Percentiles rank a stretch among this genome's conserved stretches.
phyloP scores from a whole-genome alignment of 1,140 invertebrate species.

The Procambarus virginalis region DNA sequence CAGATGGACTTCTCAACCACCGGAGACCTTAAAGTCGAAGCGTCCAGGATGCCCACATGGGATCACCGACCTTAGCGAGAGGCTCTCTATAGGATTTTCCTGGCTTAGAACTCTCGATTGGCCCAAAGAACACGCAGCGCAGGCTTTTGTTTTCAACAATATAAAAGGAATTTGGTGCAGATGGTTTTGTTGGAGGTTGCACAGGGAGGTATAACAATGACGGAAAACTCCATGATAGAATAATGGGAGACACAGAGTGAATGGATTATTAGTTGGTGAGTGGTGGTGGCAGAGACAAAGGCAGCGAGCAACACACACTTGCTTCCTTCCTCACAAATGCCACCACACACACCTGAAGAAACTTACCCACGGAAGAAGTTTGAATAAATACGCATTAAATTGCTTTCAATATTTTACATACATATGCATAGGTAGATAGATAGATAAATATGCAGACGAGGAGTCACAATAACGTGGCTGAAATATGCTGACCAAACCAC shows the following conservation, averaged over 20 bases:
- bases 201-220: slow-evolving; percentile 26
- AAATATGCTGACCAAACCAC: too few species aligned
- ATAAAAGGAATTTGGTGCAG: slow-evolving; percentile 55
- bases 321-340: background rate
- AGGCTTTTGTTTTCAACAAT: slow-evolving; percentile 49
- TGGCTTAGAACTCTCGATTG: slow-evolving; percentile 32
- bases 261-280: background rate
- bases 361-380: background rate
- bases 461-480: too few species aligned
- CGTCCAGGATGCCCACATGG: background rate
- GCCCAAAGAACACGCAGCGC: slow-evolving; percentile 35
- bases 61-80: slow-evolving; percentile 29
- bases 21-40: slow-evolving; percentile 1
- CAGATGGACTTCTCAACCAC: background rate
- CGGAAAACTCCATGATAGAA: slow-evolving; percentile 48
- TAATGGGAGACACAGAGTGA: slow-evolving; percentile 34
- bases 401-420: too few species aligned
- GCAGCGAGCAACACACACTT: background rate
- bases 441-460: too few species aligned
- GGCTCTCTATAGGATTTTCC: slow-evolving; percentile 1
- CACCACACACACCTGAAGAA: background rate
- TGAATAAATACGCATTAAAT: background rate
- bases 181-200: slow-evolving; percentile 40
- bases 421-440: too few species aligned
- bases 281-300: background rate